Percentiles rank a stretch among this genome's conserved stretches.
phyloP scores from a whole-genome alignment of 2,113 vertebrate genomes.

The Xenotilapia flavipinnis region DNA sequence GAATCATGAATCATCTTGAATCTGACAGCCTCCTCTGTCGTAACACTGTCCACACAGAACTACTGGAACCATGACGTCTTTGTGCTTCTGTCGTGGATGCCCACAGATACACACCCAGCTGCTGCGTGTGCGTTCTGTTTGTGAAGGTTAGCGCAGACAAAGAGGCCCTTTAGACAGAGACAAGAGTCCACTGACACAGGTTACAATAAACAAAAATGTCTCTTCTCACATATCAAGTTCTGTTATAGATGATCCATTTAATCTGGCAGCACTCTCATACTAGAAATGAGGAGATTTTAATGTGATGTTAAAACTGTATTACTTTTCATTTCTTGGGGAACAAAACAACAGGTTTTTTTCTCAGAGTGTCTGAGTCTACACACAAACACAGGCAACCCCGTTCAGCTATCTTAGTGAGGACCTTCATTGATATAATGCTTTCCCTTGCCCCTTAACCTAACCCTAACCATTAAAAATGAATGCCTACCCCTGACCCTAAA shows the following conservation, averaged over 20 bases:
- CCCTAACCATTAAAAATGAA: neutral
- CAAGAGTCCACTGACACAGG: constrained; percentile 15
- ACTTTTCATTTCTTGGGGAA: constrained; percentile 14
- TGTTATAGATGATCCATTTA: neutral
- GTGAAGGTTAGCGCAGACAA: constrained; percentile 26
- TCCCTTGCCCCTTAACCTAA: neutral
- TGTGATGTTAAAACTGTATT: neutral
- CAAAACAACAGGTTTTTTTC: neutral
- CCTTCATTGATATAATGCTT: rapidly evolving
- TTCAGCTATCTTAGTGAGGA: neutral
- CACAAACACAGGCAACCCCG: neutral
- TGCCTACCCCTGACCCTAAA: rapidly evolving
- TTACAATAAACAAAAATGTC: neutral
- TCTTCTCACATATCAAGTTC: neutral
- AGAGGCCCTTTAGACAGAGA: constrained; percentile 18
- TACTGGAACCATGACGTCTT: neutral
- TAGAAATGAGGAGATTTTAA: neutral
- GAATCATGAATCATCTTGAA: neutral
- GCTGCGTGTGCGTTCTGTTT: neutral
- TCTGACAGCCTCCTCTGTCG: neutral
- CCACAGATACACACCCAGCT: neutral
- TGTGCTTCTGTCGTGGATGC: neutral
- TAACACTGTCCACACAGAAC: neutral
- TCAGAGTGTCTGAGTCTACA: neutral
- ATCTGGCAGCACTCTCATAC: neutral